Percentiles rank a stretch among this genome's conserved stretches.
These are phyloP conservation scores for Poeciliopsis retropinna DNA, from an alignment of 2,113 vertebrate genomes.

Conservation along the genomic window DNA sequence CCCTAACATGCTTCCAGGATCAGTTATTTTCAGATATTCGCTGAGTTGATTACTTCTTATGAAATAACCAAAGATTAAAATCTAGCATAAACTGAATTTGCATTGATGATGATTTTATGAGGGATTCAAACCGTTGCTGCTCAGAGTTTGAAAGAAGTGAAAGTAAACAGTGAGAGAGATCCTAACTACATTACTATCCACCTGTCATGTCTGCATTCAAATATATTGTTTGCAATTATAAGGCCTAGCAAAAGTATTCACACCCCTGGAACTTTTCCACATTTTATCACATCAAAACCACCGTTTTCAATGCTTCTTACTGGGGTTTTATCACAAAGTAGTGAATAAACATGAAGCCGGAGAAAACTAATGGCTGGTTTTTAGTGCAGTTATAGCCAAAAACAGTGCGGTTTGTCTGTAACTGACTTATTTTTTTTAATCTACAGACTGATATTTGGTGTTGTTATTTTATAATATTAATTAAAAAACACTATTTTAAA, in stretches of 20 bases:
- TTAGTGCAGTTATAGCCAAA: background rate
- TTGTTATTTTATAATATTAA: too few species aligned
- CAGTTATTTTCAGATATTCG: slow-evolving; percentile 13
- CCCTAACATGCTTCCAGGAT: background rate
- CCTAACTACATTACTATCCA: background rate
- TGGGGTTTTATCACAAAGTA: background rate
- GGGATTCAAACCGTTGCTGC: slow-evolving; percentile 3
- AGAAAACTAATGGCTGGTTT: background rate
- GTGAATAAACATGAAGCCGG: background rate
- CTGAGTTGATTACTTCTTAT: background rate
- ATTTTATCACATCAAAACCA: background rate
- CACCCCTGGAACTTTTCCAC: background rate
- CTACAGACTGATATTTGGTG: background rate
- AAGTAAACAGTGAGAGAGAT: background rate
- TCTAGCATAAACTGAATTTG: background rate
- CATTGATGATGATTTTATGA: background rate
- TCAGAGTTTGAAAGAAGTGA: background rate
- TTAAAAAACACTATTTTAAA: too few species aligned
- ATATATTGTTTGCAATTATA: background rate
- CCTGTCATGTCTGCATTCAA: background rate
- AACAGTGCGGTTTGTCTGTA: background rate
- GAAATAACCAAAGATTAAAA: background rate
- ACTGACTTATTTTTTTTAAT: background rate
- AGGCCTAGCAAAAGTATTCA: background rate
- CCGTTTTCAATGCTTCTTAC: background rate